Evolutionary conservation across 1,140 invertebrate genomes (phyloP), one percentile per base, ranked within the genome.

Genomic region (Melitaea cinxia): DNA sequence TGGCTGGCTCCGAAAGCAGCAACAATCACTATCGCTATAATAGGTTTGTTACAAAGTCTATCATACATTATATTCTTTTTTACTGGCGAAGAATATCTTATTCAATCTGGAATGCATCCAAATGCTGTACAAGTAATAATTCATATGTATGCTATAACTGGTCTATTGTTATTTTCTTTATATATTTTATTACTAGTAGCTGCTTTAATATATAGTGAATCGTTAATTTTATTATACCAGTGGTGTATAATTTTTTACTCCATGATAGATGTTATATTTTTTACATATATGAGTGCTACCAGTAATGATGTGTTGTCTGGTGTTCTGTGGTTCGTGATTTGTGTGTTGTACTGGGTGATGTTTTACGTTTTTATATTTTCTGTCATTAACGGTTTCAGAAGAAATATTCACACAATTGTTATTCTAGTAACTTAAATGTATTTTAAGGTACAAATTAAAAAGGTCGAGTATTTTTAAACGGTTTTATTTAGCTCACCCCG

Each of bases 341-440:
- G 65, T 62, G 0, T 76, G 5, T 35, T 69, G 9, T 71, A 68
- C 56, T 80, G 77, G 77, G 26, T 69, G 12, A 42, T 75, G 28
- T 37, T 74, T 7, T 78, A 74, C 49, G 1, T 58, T 7, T 66
- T 57, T 37, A 26, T 82, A 21, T 63, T 80, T 21, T 68, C 79
- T 6, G 65, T 70, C 26, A 66, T 82, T n/a, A 82, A 82, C 54
- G 80, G 80, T 23, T 78, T 73, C 42, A 73, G 78, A 28, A 60
- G 49, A 52, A 77, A 49, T 55, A 81, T 81, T 57, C 75, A 74
- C 42, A 75, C 72, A 10, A 57, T 81, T 30, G 55, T 69, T n/a
- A 70, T 77, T 37, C 24, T 70, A 19, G 9, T 78, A 55, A 37
- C 50, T n/a, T n/a, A n/a, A n/a, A n/a, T n/a, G n/a, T n/a, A n/a